Base-by-base conservation (phyloP, 2,797 vertebrate species). In the Phaenicophaeus curvirostris region DNA sequence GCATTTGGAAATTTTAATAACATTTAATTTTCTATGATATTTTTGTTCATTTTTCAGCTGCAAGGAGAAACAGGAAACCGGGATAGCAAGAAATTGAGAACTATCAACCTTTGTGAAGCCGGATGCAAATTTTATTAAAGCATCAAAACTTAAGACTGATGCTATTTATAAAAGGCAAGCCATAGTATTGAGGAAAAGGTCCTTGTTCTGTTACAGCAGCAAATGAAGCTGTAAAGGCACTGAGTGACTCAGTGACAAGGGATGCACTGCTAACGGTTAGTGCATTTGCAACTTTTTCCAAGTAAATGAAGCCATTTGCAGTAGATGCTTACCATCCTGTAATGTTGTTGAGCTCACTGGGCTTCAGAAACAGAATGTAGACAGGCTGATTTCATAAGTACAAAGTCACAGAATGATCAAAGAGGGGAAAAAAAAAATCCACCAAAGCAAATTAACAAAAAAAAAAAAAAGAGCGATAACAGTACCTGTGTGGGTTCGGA, bases 401-500 rank as follows among this genome's bases (percentile, higher is more conserved):
- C 46, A 35, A 73, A 78, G 68, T 51, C 79, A 91, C 15, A 86
- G 44, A 93, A 87, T 18, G 24, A 93, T 44, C 20, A 66, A 53
- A 84, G 19, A 74, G 42, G 21, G 31, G n/a, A n/a, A 17, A 83
- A 77, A 79, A 44, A 31, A 96, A 57, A 13, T 9, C 21, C 41
- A 73, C 25, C n/a, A 12, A 27, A 37, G 17, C 44, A 31, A 85
- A 78, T 24, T 19, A 44, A 44, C 12, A 63, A 35, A 31, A 5
- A 6, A 44, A 44, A 16, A 63, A 31, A 5, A 7, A 21, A 24
- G 35, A 14, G 23, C 37, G 69, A 15, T 57, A 42, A 17, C 2
- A 37, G 35, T 97, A 99, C 99, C 99, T 98, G 99, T 99, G 86
- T 99, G 99, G 74, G 99, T 99, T 88, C 99, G 97, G 15, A 99